Percentiles rank a stretch among this genome's conserved stretches.
phyloP scores from a whole-genome alignment of 2,797 vertebrate species.

The Neomorphus geoffroyi region DNA sequence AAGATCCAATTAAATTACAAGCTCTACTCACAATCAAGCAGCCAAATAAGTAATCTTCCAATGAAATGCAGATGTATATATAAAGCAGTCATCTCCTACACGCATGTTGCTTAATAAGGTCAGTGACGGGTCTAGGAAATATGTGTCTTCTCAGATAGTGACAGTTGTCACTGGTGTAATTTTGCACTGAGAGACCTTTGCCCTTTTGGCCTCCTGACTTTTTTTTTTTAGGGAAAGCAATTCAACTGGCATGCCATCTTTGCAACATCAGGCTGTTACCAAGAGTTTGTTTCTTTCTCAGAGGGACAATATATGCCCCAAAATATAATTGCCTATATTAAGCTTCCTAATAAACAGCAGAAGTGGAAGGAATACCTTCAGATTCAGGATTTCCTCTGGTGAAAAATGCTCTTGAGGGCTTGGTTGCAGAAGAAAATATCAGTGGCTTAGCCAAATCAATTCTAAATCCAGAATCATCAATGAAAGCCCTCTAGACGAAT shows the following conservation, averaged over 20 bases:
- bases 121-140: not conserved
- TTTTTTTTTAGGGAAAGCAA: not conserved
- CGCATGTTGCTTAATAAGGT: not conserved
- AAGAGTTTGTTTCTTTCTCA: not conserved
- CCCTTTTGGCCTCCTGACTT: not conserved
- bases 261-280: not conserved
- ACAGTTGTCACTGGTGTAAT: conserved; percentile 53
- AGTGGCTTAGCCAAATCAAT: not conserved
- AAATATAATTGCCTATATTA: not conserved
- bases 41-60: not conserved
- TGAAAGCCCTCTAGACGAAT: not conserved
- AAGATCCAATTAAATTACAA: not conserved
- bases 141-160: conserved; percentile 35
- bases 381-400: not conserved
- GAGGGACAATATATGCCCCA: not conserved
- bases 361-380: not conserved
- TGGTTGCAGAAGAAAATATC: not conserved
- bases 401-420: not conserved
- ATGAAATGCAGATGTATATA: not conserved
- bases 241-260: not conserved
- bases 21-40: not conserved
- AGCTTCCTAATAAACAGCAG: not conserved
- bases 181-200: conserved; percentile 34
- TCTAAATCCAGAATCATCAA: not conserved
- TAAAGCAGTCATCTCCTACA: not conserved